Evolutionary conservation across 2,888 invertebrate genomes (phyloP).

Genomic region (Leptopilina myrica): DNA sequence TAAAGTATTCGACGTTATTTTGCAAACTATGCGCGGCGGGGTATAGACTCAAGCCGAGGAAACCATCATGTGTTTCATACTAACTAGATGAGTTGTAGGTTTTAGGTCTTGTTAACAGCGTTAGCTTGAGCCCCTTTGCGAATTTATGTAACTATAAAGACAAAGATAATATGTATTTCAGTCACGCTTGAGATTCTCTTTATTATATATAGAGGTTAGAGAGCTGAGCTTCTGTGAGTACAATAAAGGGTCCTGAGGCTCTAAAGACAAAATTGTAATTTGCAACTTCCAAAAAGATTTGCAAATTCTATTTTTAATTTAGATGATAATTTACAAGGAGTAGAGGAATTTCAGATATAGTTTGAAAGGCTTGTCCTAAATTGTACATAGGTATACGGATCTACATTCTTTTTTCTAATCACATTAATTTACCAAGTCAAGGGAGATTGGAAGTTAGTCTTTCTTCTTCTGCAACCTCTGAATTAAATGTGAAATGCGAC

Average conservation of each 20-base stretch:
- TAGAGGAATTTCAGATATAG: too few species aligned
- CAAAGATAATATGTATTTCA: conserved; percentile 22
- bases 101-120: conserved; percentile 53
- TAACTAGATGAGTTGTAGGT: conserved; percentile 17
- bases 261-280: not conserved
- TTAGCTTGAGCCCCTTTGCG: not conserved
- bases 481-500: conserved; percentile 3
- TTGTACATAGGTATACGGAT: too few species aligned
- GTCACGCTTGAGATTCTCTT: conserved; percentile 11
- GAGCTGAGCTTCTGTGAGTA: not conserved
- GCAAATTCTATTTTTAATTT: not conserved
- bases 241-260: not conserved
- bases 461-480: not conserved
- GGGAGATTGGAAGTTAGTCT: too few species aligned
- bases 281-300: not conserved
- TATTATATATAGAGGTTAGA: conserved; percentile 7
- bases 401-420: too few species aligned
- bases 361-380: too few species aligned
- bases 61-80: conserved; percentile 44
- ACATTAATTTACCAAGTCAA: too few species aligned
- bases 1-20: conserved; percentile 67
- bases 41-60: conserved; percentile 17
- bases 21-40: conserved; percentile 65
- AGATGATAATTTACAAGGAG: not conserved
- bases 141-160: conserved; percentile 29